Conservation (phyloP, 2,797 vertebrate species). For the Melanotaenia nigrans region DNA sequence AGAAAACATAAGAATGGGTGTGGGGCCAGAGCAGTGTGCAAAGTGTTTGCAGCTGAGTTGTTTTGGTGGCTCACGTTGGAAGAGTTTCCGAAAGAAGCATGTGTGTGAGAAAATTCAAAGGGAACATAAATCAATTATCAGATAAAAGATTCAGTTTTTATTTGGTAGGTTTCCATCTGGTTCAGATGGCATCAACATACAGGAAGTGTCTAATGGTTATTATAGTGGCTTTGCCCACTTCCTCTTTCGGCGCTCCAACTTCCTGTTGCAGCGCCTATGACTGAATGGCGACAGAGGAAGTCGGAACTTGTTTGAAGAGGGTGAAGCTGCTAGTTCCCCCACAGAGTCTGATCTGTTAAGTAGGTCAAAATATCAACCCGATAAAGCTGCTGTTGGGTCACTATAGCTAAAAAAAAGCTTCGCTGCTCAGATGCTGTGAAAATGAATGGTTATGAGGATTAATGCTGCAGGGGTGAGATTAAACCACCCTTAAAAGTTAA, state of each 20-base stretch:
- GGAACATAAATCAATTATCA: not conserved
- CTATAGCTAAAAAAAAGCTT: too few species aligned
- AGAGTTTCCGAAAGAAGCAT: too few species aligned
- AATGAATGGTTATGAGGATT: not conserved
- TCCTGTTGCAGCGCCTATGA: conserved; percentile 59
- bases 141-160: not conserved
- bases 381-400: not conserved
- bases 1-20: too few species aligned
- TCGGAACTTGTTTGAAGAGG: conserved; percentile 29
- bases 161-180: conserved; percentile 50
- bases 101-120: not conserved
- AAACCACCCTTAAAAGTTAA: not conserved
- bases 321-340: conserved; percentile 14
- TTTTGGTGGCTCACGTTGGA: too few species aligned
- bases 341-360: conserved; percentile 29
- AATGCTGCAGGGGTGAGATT: too few species aligned
- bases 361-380: conserved; percentile 37
- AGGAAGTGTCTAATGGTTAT: conserved; percentile 69
- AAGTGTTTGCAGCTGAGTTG: too few species aligned
- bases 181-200: conserved; percentile 26
- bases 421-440: not conserved
- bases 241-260: conserved; percentile 72
- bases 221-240: conserved; percentile 65
- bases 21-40: too few species aligned
- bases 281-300: conserved; percentile 70